phyloP scores from a whole-genome alignment of 2,888 invertebrate genomes.

The Actias luna region DNA sequence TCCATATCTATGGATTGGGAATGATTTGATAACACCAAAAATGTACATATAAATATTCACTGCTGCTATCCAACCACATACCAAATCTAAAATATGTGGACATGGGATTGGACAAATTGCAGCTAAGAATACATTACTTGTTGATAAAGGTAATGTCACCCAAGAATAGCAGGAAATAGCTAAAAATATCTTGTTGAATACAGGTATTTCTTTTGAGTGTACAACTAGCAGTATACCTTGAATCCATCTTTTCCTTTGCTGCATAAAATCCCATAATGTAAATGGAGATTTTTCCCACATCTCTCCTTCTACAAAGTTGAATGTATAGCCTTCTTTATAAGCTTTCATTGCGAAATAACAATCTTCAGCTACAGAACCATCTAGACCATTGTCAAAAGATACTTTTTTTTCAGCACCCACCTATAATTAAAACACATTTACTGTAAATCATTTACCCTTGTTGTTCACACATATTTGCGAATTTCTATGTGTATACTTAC shows the following conservation, averaged over 20 bases:
- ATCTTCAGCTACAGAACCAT: constrained; percentile 99
- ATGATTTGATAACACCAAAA: constrained; percentile 98
- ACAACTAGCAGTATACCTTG: constrained; percentile 95
- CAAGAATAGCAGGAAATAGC: constrained; percentile 96
- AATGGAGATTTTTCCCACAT: constrained; percentile 99
- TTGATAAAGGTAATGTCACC: constrained; percentile 96
- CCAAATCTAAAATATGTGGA: constrained; percentile 90
- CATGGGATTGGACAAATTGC: constrained; percentile 93
- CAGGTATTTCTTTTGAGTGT: constrained; percentile 91
- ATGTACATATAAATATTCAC: constrained; percentile 99
- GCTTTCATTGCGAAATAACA: constrained; percentile 99
- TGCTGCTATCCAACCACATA: constrained; percentile 95
- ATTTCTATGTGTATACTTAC: constrained; percentile 64
- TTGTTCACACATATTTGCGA: constrained; percentile 6
- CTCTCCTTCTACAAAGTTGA: constrained; percentile 98
- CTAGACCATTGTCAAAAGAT: constrained; percentile 97
- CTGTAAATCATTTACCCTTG: background rate
- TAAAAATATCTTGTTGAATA: constrained; percentile 89
- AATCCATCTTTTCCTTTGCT: constrained; percentile 98
- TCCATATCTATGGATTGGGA: constrained; percentile 93
- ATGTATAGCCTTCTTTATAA: constrained; percentile 93
- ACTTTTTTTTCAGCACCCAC: constrained; percentile 94
- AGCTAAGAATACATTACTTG: constrained; percentile 93
- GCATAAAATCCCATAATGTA: constrained; percentile 96
- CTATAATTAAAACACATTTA: constrained; percentile 73